phyloP scores from a whole-genome alignment of 2,113 vertebrate genomes.

The Amphiprion percula region DNA sequence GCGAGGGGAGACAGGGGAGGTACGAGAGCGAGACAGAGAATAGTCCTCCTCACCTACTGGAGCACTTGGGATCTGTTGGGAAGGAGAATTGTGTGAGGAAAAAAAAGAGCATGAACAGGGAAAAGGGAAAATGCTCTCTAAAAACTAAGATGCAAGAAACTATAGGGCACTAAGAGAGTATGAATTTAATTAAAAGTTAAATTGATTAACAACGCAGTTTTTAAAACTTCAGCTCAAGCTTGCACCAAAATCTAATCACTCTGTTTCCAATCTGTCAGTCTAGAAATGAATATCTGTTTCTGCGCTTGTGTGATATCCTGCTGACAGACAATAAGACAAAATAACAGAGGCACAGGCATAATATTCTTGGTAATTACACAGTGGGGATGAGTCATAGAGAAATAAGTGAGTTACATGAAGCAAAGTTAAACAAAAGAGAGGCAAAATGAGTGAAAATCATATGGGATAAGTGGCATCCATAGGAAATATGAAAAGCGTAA shows the following conservation, averaged over 20 bases:
- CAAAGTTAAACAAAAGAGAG: slow-evolving; percentile 24
- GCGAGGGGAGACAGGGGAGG: slow-evolving; percentile 84
- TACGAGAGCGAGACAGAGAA: slow-evolving; percentile 82
- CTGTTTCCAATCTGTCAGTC: neutral
- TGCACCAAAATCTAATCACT: slow-evolving; percentile 1
- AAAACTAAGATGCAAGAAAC: neutral
- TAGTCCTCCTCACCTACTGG: slow-evolving; percentile 90
- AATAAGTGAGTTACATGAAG: slow-evolving; percentile 24
- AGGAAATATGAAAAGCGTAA: slow-evolving; percentile 26
- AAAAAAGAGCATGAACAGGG: neutral
- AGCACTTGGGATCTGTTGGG: slow-evolving; percentile 85
- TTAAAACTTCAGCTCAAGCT: neutral
- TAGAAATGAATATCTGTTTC: slow-evolving; percentile 25
- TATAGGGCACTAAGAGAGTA: neutral
- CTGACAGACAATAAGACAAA: slow-evolving; percentile 31
- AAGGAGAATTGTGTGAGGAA: neutral
- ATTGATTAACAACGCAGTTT: neutral
- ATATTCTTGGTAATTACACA: slow-evolving; percentile 39
- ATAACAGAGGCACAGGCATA: slow-evolving; percentile 43
- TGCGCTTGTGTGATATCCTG: slow-evolving; percentile 16
- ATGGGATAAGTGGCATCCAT: slow-evolving; percentile 21
- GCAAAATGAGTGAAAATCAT: slow-evolving; percentile 31
- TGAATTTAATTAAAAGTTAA: neutral
- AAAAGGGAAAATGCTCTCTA: neutral
- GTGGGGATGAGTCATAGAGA: slow-evolving; percentile 8